These are phyloP conservation scores for Dufourea novaeangliae DNA, from an alignment of 1,140 invertebrate species.

Conservation along the genomic window DNA sequence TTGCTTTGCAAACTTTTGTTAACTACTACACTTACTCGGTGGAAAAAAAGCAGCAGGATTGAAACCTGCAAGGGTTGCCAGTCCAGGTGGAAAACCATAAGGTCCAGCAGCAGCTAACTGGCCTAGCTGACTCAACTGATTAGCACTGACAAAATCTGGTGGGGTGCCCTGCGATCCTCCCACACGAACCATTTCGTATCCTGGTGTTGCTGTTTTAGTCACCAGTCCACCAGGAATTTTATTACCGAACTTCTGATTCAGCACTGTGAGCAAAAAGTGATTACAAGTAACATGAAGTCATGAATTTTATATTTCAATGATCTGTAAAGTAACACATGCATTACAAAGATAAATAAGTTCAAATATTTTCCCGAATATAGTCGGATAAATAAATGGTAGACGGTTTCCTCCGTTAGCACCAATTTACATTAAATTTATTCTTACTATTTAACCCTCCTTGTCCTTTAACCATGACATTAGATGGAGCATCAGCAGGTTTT, in stretches of 20 bases:
- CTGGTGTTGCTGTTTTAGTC: constrained; percentile 80
- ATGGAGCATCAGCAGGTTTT: constrained; percentile 48
- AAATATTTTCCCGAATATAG: too few relatives aligned
- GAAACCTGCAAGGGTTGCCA: constrained; percentile 78
- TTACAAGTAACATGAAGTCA: not conserved
- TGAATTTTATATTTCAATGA: too few relatives aligned
- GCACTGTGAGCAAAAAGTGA: constrained; percentile 50
- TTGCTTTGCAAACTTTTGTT: not conserved
- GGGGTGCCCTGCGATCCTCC: constrained; percentile 73
- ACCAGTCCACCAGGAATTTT: constrained; percentile 82
- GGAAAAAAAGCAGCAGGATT: constrained; percentile 89
- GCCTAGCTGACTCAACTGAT: constrained; percentile 70
- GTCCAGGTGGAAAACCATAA: constrained; percentile 64
- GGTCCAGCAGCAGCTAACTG: constrained; percentile 66
- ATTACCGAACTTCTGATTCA: constrained; percentile 73
- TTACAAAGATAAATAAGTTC: too few relatives aligned
- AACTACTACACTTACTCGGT: constrained; percentile 85
- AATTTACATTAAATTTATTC: constrained; percentile 4
- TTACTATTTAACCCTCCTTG: constrained; percentile 70
- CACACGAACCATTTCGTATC: constrained; percentile 80
- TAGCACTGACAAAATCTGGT: constrained; percentile 65
- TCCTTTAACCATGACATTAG: constrained; percentile 61
- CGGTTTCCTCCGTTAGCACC: too few relatives aligned
- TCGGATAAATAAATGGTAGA: too few relatives aligned
- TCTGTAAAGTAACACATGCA: too few relatives aligned